Conservation (phyloP, 2,888 invertebrate species). For the Tortricodes alternella region DNA sequence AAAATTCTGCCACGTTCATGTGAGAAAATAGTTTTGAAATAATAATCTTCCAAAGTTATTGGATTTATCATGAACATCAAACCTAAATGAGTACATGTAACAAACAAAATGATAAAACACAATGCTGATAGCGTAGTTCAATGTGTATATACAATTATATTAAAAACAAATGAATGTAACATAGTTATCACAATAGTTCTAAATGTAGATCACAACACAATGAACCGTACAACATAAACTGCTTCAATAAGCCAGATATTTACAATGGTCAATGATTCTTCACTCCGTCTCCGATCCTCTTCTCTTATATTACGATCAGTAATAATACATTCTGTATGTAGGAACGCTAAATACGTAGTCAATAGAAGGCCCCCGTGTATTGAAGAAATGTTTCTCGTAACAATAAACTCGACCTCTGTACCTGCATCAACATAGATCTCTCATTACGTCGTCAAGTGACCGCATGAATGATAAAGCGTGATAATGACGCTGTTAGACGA, state of each 20-base stretch:
- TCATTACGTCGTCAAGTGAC: conserved; percentile 47
- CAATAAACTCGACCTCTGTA: conserved; percentile 80
- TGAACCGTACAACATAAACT: conserved; percentile 60
- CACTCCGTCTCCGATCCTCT: conserved; percentile 39
- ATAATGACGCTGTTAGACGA: conserved; percentile 45
- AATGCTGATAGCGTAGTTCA: conserved; percentile 28
- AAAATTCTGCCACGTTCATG: neutral
- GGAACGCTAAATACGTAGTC: conserved; percentile 81
- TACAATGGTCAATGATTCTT: conserved; percentile 45
- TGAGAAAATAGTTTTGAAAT: conserved; percentile 43
- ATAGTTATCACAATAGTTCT: conserved; percentile 72
- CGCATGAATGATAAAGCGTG: conserved; percentile 35
- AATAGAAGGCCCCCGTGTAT: conserved; percentile 72
- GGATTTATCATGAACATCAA: conserved; percentile 63
- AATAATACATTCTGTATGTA: conserved; percentile 79
- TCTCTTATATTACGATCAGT: conserved; percentile 55
- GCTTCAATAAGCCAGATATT: conserved; percentile 58
- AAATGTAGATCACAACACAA: conserved; percentile 72
- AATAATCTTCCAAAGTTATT: conserved; percentile 59
- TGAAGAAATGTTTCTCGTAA: conserved; percentile 83
- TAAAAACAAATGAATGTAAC: conserved; percentile 35
- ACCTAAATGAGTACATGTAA: conserved; percentile 32
- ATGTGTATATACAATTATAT: conserved; percentile 27
- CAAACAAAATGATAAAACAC: conserved; percentile 27
- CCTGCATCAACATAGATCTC: conserved; percentile 75